Evolutionary conservation across 1,140 invertebrate genomes (phyloP).

Genomic region (Magallana angulata): DNA sequence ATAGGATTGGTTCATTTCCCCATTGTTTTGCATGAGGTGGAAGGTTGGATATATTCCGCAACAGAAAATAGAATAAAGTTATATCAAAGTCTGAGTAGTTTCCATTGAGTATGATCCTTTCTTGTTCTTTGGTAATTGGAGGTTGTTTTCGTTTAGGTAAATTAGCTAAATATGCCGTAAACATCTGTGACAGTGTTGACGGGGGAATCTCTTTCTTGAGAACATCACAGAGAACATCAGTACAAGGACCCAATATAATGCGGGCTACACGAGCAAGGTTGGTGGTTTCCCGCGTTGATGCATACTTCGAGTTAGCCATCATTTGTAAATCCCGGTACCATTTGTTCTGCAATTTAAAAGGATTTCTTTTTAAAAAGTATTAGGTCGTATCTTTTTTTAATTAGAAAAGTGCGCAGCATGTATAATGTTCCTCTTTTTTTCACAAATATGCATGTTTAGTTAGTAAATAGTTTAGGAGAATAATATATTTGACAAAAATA

Average conservation of each 20-base stretch:
- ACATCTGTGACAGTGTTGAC: background rate
- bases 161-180: background rate
- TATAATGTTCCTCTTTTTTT: too few species aligned
- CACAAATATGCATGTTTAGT: too few species aligned
- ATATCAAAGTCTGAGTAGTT: background rate
- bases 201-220: background rate
- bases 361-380: too few species aligned
- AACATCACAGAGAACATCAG: background rate
- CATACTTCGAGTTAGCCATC: background rate
- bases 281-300: background rate
- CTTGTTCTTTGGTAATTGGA: background rate
- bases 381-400: too few species aligned
- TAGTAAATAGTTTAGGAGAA: too few species aligned
- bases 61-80: background rate
- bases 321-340: background rate
- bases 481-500: too few species aligned
- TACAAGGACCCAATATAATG: background rate
- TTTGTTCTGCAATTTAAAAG: too few species aligned
- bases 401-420: too few species aligned
- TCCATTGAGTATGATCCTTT: background rate
- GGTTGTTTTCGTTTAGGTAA: background rate
- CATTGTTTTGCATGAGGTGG: background rate
- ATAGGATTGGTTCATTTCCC: background rate
- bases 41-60: background rate
- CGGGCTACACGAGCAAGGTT: background rate